Percentiles rank a stretch among this genome's conserved stretches.
phyloP scores from a whole-genome alignment of 2,113 vertebrate genomes.

The Ictidomys tridecemlineatus region DNA sequence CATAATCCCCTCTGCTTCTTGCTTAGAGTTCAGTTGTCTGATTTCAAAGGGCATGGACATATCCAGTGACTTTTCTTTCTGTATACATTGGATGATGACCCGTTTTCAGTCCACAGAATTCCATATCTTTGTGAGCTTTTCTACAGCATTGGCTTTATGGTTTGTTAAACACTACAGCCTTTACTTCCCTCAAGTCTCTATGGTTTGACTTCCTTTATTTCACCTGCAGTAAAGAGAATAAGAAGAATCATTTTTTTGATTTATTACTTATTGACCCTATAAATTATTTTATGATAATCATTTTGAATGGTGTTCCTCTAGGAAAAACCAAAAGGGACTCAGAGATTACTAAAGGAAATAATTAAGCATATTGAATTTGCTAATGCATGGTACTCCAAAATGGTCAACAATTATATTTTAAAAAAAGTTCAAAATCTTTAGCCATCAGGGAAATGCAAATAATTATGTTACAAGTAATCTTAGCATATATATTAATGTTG shows the following conservation, averaged over 20 bases:
- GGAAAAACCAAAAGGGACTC: not conserved
- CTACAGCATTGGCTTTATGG: not conserved
- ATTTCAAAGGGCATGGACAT: not conserved
- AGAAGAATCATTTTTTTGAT: not conserved
- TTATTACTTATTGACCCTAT: not conserved
- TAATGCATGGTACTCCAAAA: not conserved
- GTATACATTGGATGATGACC: not conserved
- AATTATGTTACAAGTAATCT: not conserved
- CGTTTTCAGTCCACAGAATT: not conserved
- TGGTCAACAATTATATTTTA: not conserved
- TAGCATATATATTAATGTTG: not conserved
- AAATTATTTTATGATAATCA: conserved; percentile 6
- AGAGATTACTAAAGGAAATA: not conserved
- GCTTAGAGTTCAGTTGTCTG: not conserved
- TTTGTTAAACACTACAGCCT: not conserved
- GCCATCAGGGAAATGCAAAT: not conserved
- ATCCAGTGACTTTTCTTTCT: not conserved
- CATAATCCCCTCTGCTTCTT: not conserved
- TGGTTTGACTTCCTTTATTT: not conserved
- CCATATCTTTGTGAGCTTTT: not conserved
- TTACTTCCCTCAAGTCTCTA: not conserved
- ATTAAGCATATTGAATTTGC: not conserved
- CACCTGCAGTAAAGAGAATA: not conserved
- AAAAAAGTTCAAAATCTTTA: not conserved
- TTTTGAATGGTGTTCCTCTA: not conserved